Conservation (phyloP, 2,888 invertebrate species). For the Andrena bucephala region DNA sequence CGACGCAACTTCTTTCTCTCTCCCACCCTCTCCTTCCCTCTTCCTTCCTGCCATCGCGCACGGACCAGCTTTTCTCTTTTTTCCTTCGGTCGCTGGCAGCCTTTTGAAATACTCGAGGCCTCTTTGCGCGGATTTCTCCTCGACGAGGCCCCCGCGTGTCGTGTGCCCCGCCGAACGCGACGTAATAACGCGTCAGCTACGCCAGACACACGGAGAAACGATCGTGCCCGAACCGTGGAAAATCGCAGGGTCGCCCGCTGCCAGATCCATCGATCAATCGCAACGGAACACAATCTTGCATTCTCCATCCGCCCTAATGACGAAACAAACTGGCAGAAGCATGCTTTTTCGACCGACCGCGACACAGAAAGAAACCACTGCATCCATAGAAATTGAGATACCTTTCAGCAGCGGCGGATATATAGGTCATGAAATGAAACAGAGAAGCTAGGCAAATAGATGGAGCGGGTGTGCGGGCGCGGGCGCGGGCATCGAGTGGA, state of each 20-base stretch:
- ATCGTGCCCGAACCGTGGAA: background rate
- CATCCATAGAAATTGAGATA: slow-evolving; percentile 57
- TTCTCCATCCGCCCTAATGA: background rate
- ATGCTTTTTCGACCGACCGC: slow-evolving; percentile 3
- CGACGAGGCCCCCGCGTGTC: slow-evolving; percentile 27
- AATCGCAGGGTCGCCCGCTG: background rate
- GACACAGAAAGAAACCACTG: slow-evolving; percentile 25
- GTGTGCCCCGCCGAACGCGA: slow-evolving; percentile 32
- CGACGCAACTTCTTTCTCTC: slow-evolving; percentile 30
- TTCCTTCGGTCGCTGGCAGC: slow-evolving; percentile 27
- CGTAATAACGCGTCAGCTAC: slow-evolving; percentile 29
- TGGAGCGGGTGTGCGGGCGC: background rate
- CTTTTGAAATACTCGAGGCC: slow-evolving; percentile 55
- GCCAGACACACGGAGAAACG: background rate
- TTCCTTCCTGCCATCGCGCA: background rate
- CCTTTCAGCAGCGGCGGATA: slow-evolving; percentile 41
- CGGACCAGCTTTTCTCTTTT: slow-evolving; percentile 7
- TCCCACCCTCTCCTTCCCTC: background rate
- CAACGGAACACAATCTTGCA: background rate
- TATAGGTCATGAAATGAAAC: slow-evolving; percentile 49
- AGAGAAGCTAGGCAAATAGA: slow-evolving; percentile 37
- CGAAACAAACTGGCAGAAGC: slow-evolving; percentile 7
- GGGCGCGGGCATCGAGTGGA: background rate
- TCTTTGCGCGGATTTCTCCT: slow-evolving; percentile 55
- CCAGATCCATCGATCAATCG: background rate